A percentile compares a stretch with the other conserved stretches of the same genome.
Conservation (phyloP, 2,113 vertebrate species). For the Nibea albiflora region DNA sequence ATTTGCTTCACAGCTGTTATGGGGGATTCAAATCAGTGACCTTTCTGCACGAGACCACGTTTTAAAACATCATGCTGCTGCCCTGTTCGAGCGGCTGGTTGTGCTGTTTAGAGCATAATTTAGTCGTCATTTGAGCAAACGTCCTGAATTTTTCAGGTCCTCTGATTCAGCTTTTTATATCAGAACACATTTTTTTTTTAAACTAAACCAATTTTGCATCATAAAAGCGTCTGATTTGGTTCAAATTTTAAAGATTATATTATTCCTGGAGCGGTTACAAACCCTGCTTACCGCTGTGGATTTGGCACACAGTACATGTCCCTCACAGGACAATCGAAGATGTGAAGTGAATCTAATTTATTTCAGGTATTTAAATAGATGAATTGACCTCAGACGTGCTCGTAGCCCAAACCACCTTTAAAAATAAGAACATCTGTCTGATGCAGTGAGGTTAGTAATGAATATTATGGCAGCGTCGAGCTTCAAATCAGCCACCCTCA, state of each 20-base stretch:
- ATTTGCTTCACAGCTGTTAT: conserved; percentile 13
- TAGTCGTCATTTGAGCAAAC: neutral
- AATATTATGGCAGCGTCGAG: conserved; percentile 33
- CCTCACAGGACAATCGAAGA: neutral
- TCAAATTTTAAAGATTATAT: neutral
- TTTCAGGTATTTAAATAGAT: neutral
- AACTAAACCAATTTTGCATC: neutral
- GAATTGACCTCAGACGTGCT: conserved; percentile 14
- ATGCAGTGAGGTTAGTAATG: conserved; percentile 52
- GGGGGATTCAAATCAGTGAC: neutral
- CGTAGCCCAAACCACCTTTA: neutral
- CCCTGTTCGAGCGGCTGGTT: neutral
- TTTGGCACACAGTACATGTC: neutral
- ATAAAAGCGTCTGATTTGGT: neutral
- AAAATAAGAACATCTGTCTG: conserved; percentile 25
- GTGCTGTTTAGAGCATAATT: neutral
- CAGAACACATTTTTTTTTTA: neutral
- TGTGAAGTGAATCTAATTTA: neutral
- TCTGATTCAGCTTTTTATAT: neutral
- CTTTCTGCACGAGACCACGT: neutral
- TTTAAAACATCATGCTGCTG: neutral
- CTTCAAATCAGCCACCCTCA: conserved; percentile 60
- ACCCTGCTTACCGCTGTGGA: neutral
- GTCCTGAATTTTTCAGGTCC: neutral
- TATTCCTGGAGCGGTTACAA: neutral